Conservation (phyloP, 2,797 vertebrate genomes). For the Sternotherus odoratus region DNA sequence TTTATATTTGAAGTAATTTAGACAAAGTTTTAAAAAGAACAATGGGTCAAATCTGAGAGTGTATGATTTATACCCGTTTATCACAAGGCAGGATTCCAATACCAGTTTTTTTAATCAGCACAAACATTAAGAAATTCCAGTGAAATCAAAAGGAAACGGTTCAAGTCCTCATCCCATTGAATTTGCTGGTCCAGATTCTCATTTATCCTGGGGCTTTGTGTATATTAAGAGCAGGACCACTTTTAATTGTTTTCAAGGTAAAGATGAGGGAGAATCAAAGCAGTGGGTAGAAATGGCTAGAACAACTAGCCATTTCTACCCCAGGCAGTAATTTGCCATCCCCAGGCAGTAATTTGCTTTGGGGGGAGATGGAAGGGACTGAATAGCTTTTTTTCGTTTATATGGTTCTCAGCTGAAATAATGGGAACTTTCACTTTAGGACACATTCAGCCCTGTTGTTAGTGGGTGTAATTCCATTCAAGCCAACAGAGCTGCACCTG, state of each 20-base stretch:
- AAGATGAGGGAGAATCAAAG: not conserved
- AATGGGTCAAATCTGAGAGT: not conserved
- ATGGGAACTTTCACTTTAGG: constrained; percentile 53
- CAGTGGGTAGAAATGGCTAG: not conserved
- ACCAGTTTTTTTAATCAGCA: not conserved
- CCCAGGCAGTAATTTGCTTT: not conserved
- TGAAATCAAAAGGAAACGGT: not conserved
- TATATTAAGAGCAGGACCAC: not conserved
- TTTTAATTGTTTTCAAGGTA: constrained; percentile 13
- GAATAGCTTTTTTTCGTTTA: not conserved
- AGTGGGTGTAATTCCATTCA: constrained; percentile 55
- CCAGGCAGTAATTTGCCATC: not conserved
- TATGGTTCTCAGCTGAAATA: constrained; percentile 19
- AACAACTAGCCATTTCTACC: not conserved
- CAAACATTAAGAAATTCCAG: not conserved
- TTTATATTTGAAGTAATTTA: too few species aligned
- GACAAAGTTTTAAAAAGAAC: too few species aligned
- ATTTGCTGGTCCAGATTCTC: not conserved
- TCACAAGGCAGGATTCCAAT: not conserved
- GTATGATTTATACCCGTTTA: not conserved
- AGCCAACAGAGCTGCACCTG: constrained; percentile 62
- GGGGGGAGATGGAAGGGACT: not conserved
- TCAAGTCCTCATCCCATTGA: not conserved
- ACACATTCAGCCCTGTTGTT: constrained; percentile 40
- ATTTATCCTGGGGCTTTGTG: not conserved